Evolutionary conservation across 64 coral and sea anemone species (phyloP), one percentile per base, ranked within the genome.

Genomic region (Orbicella faveolata): DNA sequence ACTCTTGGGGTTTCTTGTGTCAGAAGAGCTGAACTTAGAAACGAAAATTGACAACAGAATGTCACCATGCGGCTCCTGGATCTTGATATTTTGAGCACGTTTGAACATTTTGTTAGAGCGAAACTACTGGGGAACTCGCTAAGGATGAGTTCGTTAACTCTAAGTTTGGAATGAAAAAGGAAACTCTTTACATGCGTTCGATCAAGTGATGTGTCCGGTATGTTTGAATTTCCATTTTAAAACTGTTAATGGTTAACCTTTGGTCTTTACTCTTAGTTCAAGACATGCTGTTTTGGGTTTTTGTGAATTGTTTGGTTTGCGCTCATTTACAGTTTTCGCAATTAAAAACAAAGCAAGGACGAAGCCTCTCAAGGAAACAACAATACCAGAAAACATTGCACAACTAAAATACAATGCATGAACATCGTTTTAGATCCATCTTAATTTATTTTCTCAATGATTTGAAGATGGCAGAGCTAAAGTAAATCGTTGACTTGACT

Each of bases 131-230:
- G 7, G 1, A 59, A 59, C 11, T 59, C 55, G 55, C 55, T 59
- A 59, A 15, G 0, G 55, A 59, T 59, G 12, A 59, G 55, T 59
- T 59, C 55, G 9, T 59, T 16, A 59, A 13, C 55, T 6, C 25
- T 70, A 26, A 48, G 20, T 39, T 78, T 78, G 75, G 75, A 52
- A 78, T 78, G 39, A 78, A 9, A 78, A 78, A 78, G 75, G 21
- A 23, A 17, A 78, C 16, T 78, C 1, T 1, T 18, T 52, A 51
- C 35, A 2, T 18, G 23, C 17, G 36, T 15, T 51, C 19, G 75
- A 48, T 44, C 75, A 44, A 17, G 36, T 51, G 10, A 78, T 78
- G 75, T 78, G 41, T 78, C 12, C 36, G 75, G 75, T 78, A 78
- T 52, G 75, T 78, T 78, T 78, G 20, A 48, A 23, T 21, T 9